Percentiles rank a stretch among this genome's conserved stretches.
phyloP scores from a whole-genome alignment of 1,140 invertebrate species.

The Leptopilina clavipes region DNA sequence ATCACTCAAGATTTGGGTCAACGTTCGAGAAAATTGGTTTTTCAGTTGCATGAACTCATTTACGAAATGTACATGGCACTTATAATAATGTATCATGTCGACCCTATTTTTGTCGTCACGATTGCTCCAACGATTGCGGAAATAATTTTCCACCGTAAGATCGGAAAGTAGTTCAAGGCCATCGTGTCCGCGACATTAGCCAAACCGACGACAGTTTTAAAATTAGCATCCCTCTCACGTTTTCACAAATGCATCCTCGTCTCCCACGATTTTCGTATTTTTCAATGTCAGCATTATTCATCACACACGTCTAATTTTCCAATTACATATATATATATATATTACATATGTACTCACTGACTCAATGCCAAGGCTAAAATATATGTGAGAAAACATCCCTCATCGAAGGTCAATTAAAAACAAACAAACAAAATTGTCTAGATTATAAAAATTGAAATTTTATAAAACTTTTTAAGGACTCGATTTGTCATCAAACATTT shows the following conservation, averaged over 20 bases:
- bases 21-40: neutral
- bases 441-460: too few relatives aligned
- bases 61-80: neutral
- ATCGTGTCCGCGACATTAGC: conserved; percentile 43
- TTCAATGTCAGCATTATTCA: conserved; percentile 8
- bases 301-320: conserved; percentile 22
- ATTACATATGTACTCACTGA: neutral
- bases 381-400: neutral
- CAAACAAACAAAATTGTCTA: neutral
- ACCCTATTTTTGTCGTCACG: conserved; percentile 42
- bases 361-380: conserved; percentile 26
- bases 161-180: conserved; percentile 61
- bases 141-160: conserved; percentile 53
- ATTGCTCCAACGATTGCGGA: conserved; percentile 53
- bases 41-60: neutral
- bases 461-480: too few relatives aligned
- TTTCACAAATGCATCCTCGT: conserved; percentile 27
- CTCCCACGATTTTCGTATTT: conserved; percentile 21
- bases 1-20: neutral
- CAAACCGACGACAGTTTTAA: conserved; percentile 30
- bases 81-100: conserved; percentile 40
- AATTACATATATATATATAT: neutral
- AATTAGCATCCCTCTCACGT: conserved; percentile 9
- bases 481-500: too few relatives aligned
- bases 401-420: neutral